Evolutionary conservation across 2,113 vertebrate genomes (phyloP), one percentile per base, ranked within the genome.

Genomic region (Formicarius rufipectus): DNA sequence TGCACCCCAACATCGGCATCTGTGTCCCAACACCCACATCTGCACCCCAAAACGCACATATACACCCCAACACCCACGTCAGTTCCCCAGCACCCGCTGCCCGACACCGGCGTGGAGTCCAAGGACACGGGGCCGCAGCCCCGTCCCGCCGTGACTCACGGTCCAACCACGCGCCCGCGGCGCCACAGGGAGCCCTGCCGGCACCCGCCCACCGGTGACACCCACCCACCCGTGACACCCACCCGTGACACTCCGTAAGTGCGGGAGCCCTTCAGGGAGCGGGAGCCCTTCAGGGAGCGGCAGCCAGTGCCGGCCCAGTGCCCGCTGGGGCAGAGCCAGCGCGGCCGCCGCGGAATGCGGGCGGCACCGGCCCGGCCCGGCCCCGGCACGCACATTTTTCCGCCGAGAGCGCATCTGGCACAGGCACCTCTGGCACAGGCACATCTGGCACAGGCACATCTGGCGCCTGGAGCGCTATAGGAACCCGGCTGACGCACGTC

Each of bases 21-120:
- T 28, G 66, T 16, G 4, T 45, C 31, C 7, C 55, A n/a, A 35
- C 1, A 7, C 0, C 18, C 18, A 5, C 0, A 10, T 21, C 28
- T 58, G 30, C 8, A 7, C 47, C 45, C 14, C 50, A 22, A 21
- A 1, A 3, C 2, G 35, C n/a, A 5, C 4, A 1, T 17, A 23
- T 31, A 28, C 39, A 31, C 28, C 39, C 19, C 39, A 44, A 15
- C 62, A 42, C 28, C 49, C 23, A 50, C 21, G 4, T 21, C 62
- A 64, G 9, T 16, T 35, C 35, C 35, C 5, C 49, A 15, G 10
- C 4, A 13, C 10, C 13, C 7, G 8, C 6, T 39, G 62, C 89
- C 55, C 4, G 23, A 45, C 31, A 67, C 16, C 33, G 10, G 66
- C 7, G 14, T 7, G 66, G 73, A 66, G 85, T 84, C 78, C 78